Conservation (phyloP, 2,113 vertebrate species). For the Stictonetta naevosa region DNA sequence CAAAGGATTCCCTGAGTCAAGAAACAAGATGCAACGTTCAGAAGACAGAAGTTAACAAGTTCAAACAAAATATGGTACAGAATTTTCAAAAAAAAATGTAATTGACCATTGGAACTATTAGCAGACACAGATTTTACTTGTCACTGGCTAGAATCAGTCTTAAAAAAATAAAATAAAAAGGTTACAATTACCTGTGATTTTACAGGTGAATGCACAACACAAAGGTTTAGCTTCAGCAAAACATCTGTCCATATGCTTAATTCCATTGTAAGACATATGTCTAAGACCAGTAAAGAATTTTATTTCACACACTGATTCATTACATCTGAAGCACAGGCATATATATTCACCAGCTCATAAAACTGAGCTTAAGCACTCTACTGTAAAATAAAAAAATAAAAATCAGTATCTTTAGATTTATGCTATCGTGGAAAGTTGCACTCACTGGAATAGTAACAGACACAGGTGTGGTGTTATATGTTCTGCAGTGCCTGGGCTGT, state of each 20-base stretch:
- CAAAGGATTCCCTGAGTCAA: neutral
- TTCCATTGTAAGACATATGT: fast-evolving
- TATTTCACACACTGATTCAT: neutral
- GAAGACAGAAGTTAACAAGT: neutral
- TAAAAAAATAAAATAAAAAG: neutral
- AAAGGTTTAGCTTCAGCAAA: neutral
- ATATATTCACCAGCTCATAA: neutral
- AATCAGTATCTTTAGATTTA: neutral
- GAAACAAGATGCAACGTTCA: neutral
- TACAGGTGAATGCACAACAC: neutral
- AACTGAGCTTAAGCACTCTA: neutral
- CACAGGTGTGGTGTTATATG: neutral
- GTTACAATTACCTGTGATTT: neutral
- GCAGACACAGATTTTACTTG: too few relatives aligned
- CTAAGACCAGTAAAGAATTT: neutral
- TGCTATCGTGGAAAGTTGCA: neutral
- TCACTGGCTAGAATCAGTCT: too few relatives aligned
- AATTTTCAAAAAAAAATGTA: neutral
- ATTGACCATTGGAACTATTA: neutral
- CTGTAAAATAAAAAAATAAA: neutral
- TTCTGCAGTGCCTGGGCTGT: neutral
- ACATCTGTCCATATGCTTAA: neutral
- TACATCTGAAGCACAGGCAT: neutral
- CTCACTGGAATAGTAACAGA: neutral
- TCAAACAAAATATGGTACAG: neutral